These are phyloP conservation scores for Brienomyrus longianalis DNA, from an alignment of 2,113 vertebrate species.

Conservation along the genomic window DNA sequence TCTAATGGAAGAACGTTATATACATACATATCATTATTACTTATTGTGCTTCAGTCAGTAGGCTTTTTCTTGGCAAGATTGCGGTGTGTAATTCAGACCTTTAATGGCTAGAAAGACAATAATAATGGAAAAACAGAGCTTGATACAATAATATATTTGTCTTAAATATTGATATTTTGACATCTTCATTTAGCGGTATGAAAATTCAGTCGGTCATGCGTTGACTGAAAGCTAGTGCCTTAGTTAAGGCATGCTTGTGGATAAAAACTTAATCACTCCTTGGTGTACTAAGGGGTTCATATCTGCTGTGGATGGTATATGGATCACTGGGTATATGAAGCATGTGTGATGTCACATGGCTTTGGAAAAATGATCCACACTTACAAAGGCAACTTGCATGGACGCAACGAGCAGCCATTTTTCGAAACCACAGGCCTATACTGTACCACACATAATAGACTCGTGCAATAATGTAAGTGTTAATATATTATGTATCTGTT, in stretches of 20 bases:
- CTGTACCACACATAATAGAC: not conserved
- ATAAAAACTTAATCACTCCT: not conserved
- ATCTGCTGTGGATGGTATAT: not conserved
- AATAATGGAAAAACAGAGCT: not conserved
- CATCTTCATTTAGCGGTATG: not conserved
- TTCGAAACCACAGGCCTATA: not conserved
- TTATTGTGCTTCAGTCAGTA: not conserved
- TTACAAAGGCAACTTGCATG: not conserved
- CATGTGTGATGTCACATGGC: not conserved
- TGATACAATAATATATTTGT: not conserved
- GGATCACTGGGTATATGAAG: not conserved
- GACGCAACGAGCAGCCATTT: not conserved
- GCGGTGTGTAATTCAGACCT: not conserved
- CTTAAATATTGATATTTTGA: conserved; percentile 1
- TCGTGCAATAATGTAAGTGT: not conserved
- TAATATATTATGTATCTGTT: not conserved
- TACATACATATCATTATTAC: not conserved
- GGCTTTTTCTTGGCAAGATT: not conserved
- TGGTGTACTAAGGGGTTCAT: not conserved
- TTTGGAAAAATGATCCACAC: not conserved
- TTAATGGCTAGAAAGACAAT: conserved; percentile 3
- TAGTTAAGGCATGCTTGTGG: not conserved
- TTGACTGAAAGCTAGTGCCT: not conserved
- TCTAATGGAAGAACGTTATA: not conserved
- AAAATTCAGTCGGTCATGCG: not conserved